Conservation (phyloP, 2,113 vertebrate species). For the Arothron firmamentum region DNA sequence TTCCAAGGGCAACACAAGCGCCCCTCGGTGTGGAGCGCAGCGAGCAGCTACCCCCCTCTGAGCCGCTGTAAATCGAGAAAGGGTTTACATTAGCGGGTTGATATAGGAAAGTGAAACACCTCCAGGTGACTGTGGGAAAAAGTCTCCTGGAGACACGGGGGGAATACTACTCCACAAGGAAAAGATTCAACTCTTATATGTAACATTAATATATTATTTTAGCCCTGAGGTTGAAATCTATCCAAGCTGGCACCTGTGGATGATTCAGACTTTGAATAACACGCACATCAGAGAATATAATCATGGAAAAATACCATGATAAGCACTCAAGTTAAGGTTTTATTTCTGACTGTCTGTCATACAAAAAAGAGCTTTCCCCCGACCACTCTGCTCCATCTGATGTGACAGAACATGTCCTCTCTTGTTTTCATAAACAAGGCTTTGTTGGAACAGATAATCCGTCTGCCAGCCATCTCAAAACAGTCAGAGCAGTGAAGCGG, state of each 20-base stretch:
- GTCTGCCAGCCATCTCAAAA: conserved; percentile 16
- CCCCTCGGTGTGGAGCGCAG: conserved; percentile 29
- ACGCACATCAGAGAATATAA: conserved; percentile 1
- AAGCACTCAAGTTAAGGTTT: conserved; percentile 36
- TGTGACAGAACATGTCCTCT: conserved; percentile 47
- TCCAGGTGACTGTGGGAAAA: conserved; percentile 3
- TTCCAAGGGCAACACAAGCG: conserved; percentile 39
- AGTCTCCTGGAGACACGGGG: conserved; percentile 19
- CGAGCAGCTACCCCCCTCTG: conserved; percentile 44
- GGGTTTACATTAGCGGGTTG: conserved; percentile 57
- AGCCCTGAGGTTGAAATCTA: not conserved
- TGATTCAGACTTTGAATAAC: conserved; percentile 6
- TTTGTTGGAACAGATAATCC: conserved; percentile 36
- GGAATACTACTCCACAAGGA: conserved; percentile 15
- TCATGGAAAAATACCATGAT: conserved; percentile 8
- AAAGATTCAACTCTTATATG: not conserved
- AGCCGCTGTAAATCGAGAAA: conserved; percentile 50
- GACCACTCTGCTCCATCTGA: conserved; percentile 10
- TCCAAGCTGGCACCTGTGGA: conserved; percentile 9
- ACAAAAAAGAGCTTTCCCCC: conserved; percentile 15
- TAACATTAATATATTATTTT: not conserved
- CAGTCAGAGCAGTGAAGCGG: conserved; percentile 17
- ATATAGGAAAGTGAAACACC: conserved; percentile 7
- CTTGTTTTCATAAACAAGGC: conserved; percentile 29
- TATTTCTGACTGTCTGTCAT: conserved; percentile 14